Evolutionary conservation across 1,140 invertebrate species (phyloP), one percentile per base, ranked within the genome.

Genomic region (Drosophila dunni): DNA sequence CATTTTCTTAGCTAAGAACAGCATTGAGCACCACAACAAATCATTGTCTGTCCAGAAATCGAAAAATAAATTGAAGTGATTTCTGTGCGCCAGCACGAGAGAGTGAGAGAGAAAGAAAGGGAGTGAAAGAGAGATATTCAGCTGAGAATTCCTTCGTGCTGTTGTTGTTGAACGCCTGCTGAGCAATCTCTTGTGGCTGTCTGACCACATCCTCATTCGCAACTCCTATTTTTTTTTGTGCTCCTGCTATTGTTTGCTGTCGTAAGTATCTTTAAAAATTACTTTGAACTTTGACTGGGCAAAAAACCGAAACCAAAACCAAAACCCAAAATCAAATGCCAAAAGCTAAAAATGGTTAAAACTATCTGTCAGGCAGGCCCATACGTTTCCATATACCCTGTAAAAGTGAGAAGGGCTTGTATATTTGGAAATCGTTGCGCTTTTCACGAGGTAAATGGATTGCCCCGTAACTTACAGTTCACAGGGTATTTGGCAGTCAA

Each of bases 1-100:
- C 33, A 78, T 46, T 70, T 70, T 62, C 57, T 57, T 62, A 51
- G 67, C 57, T 61, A 36, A 36, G 51, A 51, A 63, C 45, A 56
- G 36, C 71, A 73, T 54, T 69, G 78, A 13, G 58, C 53, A 73
- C 46, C 64, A 78, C 56, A 69, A 60, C 40, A 71, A 85, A 81
- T 82, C 82, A 86, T 75, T 86, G 75, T 74, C 65, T 40, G 57
- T 69, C 44, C 46, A 24, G 15, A 79, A 88, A 86, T 85, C 75
- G 67, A 81, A 86, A 85, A 82, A 86, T 86, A 85, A 85, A 85
- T 85, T 85, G 82, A 85, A 79, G 80, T 85, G 82, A 85, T 85
- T 86, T 86, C 75, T 82, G 36, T 44, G 24, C 24, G 24, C 3
- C 24, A 29, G 24, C 2, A 5, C 0, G 5, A 29, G 24, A 29